phyloP scores from a whole-genome alignment of 2,113 vertebrate species.

The Trichomycterus rosablanca region DNA sequence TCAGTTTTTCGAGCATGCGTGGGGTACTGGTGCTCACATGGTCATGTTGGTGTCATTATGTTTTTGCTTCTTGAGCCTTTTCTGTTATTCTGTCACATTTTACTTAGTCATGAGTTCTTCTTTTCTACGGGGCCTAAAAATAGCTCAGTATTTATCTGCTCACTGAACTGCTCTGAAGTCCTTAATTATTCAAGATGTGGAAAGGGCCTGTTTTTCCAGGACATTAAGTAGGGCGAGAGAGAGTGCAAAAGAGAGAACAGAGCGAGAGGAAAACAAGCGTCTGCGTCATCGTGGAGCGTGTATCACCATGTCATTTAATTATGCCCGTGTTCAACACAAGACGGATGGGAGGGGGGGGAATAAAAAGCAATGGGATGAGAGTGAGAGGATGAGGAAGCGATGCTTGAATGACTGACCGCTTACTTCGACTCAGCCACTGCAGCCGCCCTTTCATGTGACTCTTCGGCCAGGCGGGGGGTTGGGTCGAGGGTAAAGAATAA shows the following conservation, averaged over 20 bases:
- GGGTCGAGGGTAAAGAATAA: not conserved
- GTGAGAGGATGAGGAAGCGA: not conserved
- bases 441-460: constrained; percentile 18
- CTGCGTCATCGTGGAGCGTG: constrained; percentile 51
- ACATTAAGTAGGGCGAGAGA: constrained; percentile 25
- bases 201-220: constrained; percentile 53
- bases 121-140: constrained; percentile 51
- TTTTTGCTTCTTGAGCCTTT: not conserved
- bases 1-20: not conserved
- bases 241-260: constrained; percentile 19
- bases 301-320: constrained; percentile 57
- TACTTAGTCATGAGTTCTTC: constrained; percentile 48
- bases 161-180: constrained; percentile 54
- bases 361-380: not conserved
- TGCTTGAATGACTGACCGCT: constrained; percentile 8
- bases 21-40: not conserved
- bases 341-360: not conserved
- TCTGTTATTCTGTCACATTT: constrained; percentile 33
- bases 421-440: constrained; percentile 2
- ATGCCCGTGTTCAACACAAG: constrained; percentile 1
- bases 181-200: constrained; percentile 68
- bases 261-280: constrained; percentile 45
- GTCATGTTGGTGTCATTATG: not conserved
- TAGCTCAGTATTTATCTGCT: constrained; percentile 53
- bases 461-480: not conserved